Evolutionary conservation across 1,140 invertebrate genomes (phyloP), one percentile per base, ranked within the genome.

Genomic region (Achatina immaculata): DNA sequence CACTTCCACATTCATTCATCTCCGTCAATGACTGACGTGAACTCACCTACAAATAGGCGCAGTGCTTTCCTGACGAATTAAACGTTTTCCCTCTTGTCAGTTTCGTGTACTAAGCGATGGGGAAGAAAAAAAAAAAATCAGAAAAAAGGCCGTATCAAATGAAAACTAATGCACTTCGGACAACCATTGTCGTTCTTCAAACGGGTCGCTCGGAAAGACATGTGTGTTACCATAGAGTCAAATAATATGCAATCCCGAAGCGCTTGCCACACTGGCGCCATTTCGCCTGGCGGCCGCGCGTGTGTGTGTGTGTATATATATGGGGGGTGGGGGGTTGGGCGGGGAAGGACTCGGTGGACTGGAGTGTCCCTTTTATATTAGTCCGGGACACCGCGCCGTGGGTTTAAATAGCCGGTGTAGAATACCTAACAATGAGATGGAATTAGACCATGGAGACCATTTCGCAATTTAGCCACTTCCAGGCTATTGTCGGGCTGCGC

Each of bases 361-460:
- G 58, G 58, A 28, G 7, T 28, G n/a, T 62, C 4, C 58, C 31
- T 62, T 62, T n/a, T n/a, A n/a, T n/a, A n/a, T n/a, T 62, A 19
- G n/a, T 31, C 58, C 4, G 28, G 3, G 6, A 62, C 28, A 28
- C n/a, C n/a, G 58, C 58, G 58, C 28, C 58, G 28, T 11, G 51
- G n/a, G n/a, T 62, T 62, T 62, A 62, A 62, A 62, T 31, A 62
- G 58, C 58, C 16, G 31, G 58, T 62, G 58, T 28, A 62, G 31
- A 62, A 31, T 62, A 31, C 3, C 28, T 19, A 62, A 62, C 58
- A 62, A 62, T 62, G 58, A 4, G 58, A 9, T 62, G 58, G 58
- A 62, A 62, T 6, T 62, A 28, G n/a, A 9, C 58, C 28, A 62
- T n/a, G 58, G 58, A 34, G 31, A 31, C 2, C 16, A 28, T 62